Conservation (phyloP, 64 coral and sea anemone species). For the Catalaphyllia jardinei region DNA sequence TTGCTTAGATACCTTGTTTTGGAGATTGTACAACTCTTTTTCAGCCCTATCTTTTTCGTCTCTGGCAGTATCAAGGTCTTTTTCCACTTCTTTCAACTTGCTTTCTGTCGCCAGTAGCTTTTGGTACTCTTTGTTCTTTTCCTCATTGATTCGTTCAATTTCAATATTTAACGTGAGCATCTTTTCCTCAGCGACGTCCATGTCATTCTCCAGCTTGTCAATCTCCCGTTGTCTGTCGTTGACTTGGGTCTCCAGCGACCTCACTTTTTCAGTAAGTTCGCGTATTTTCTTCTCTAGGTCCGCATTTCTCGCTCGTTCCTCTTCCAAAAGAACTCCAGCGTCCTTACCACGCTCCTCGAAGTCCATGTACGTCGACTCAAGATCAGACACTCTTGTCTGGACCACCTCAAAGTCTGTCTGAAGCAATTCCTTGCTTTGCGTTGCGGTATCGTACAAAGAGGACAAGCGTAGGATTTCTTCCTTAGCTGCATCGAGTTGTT, state of each 20-base stretch:
- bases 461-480: constrained; percentile 74
- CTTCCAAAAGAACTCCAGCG: constrained; percentile 54
- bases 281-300: constrained; percentile 67
- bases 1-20: constrained; percentile 68
- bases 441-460: constrained; percentile 54
- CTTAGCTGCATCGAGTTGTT: constrained; percentile 61
- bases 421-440: constrained; percentile 83
- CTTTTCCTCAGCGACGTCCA: constrained; percentile 94
- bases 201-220: constrained; percentile 88
- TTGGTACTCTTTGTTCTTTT: constrained; percentile 82
- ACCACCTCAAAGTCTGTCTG: constrained; percentile 74
- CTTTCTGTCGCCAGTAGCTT: constrained; percentile 68
- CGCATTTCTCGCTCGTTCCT: constrained; percentile 70
- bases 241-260: constrained; percentile 36
- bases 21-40: constrained; percentile 67
- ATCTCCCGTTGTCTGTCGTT: constrained; percentile 60
- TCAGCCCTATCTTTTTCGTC: constrained; percentile 67
- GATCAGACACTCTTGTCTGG: constrained; percentile 73
- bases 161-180: constrained; percentile 88
- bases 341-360: constrained; percentile 74
- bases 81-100: constrained; percentile 76
- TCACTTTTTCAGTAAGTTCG: constrained; percentile 51
- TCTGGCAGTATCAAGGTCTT: constrained; percentile 68
- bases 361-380: constrained; percentile 87
- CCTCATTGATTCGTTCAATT: constrained; percentile 72